Conservation (phyloP, 1,140 invertebrate species). For the Subanguina moxae region DNA sequence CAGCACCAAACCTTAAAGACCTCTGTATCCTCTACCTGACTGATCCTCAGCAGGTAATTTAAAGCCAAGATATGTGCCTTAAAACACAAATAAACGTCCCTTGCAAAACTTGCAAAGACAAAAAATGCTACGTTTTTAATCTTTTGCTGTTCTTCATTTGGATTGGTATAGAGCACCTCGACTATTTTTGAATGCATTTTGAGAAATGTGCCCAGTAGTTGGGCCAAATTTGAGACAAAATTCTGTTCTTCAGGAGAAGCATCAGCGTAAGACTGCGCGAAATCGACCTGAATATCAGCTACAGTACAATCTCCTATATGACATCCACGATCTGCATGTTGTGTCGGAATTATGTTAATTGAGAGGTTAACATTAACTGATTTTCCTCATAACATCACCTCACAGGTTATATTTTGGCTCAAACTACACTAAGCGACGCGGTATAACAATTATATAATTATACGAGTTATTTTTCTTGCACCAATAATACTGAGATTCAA, state of each 20-base stretch:
- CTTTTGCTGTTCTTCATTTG: constrained; percentile 15
- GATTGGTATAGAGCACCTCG: constrained; percentile 34
- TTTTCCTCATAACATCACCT: background rate
- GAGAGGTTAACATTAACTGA: background rate
- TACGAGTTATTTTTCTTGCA: no score
- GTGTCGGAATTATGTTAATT: no score
- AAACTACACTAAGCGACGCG: no score
- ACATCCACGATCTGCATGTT: no score
- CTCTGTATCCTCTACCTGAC: constrained; percentile 97
- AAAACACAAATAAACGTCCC: no score
- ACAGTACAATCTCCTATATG: no score
- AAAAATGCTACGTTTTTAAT: constrained; percentile 20
- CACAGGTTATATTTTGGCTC: no score
- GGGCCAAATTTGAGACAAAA: constrained; percentile 94
- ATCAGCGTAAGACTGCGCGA: constrained; percentile 74
- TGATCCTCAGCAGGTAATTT: constrained; percentile 91
- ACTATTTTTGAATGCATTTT: constrained; percentile 80
- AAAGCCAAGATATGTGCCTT: constrained; percentile 61
- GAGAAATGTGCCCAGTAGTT: constrained; percentile 92
- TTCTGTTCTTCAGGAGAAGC: constrained; percentile 95
- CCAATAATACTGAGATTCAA: no score
- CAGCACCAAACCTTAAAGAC: constrained; percentile 89
- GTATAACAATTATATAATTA: no score
- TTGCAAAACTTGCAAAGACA: no score
- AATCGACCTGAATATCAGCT: constrained; percentile 33